Percentiles rank a stretch among this genome's conserved stretches.
Conservation (phyloP, 2,888 invertebrate genomes). For the Lottia scabra region DNA sequence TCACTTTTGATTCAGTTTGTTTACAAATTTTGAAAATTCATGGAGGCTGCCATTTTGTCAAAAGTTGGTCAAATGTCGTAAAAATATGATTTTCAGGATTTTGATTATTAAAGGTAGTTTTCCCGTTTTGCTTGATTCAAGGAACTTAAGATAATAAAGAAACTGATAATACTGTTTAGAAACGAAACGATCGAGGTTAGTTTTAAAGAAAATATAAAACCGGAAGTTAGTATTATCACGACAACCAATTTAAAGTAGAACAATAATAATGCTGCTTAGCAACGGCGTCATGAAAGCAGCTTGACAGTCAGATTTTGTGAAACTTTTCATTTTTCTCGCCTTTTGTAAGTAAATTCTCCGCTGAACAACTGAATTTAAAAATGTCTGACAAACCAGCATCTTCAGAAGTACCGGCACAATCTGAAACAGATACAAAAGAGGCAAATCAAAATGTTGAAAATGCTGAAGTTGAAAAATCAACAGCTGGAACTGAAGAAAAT, state of each 20-base stretch:
- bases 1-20: background rate
- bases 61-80: background rate
- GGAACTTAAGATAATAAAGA: background rate
- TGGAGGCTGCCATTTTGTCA: constrained; percentile 9
- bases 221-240: background rate
- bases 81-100: no score
- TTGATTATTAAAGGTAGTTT: no score
- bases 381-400: constrained; percentile 43
- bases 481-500: constrained; percentile 2
- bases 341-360: no score
- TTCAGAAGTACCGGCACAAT: constrained; percentile 15
- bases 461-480: background rate
- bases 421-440: constrained; percentile 8
- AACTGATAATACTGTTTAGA: background rate
- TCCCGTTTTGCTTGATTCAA: no score
- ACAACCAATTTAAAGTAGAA: constrained; percentile 4
- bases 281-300: constrained; percentile 15
- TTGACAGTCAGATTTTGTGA: no score
- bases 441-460: constrained; percentile 7
- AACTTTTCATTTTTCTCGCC: no score
- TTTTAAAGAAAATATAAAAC: background rate
- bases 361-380: background rate
- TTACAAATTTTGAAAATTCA: background rate
- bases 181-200: no score
- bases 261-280: constrained; percentile 17